Evolutionary conservation across 30 jellyfish, hydroid and myxozoan species (phyloP).

Genomic region (Phacellophora camtschatica): DNA sequence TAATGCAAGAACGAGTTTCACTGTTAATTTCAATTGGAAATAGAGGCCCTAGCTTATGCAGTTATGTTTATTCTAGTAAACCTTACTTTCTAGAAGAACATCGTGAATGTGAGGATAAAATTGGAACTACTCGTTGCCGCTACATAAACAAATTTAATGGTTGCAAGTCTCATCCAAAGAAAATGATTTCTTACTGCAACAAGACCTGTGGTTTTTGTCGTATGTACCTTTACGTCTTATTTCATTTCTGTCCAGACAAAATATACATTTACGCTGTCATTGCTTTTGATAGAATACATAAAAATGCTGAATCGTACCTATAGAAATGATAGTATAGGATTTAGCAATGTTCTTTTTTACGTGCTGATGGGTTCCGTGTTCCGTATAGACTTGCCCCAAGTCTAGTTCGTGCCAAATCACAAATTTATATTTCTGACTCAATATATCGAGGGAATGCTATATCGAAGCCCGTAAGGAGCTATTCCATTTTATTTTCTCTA

Average conservation of each 20-base stretch:
- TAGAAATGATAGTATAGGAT: too few species aligned
- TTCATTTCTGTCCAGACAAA: background rate
- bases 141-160: conserved; percentile 32
- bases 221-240: background rate
- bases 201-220: conserved; percentile 69
- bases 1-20: too few species aligned
- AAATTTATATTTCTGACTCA: too few species aligned
- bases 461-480: too few species aligned
- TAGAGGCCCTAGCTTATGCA: too few species aligned
- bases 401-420: too few species aligned
- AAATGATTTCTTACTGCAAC: conserved; percentile 56
- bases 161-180: conserved; percentile 16
- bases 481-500: too few species aligned
- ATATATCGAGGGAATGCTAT: too few species aligned
- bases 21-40: too few species aligned
- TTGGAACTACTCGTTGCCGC: conserved; percentile 29
- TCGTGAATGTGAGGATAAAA: background rate
- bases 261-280: background rate
- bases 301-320: background rate
- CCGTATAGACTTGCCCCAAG: too few species aligned
- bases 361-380: too few species aligned
- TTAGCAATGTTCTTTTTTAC: background rate
- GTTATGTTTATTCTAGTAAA: too few species aligned
- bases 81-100: background rate
- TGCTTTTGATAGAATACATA: background rate